A percentile compares a stretch with the other conserved stretches of the same genome.
Evolutionary conservation across 2,888 invertebrate genomes (phyloP).

Genomic region (Microdon myrmicae): DNA sequence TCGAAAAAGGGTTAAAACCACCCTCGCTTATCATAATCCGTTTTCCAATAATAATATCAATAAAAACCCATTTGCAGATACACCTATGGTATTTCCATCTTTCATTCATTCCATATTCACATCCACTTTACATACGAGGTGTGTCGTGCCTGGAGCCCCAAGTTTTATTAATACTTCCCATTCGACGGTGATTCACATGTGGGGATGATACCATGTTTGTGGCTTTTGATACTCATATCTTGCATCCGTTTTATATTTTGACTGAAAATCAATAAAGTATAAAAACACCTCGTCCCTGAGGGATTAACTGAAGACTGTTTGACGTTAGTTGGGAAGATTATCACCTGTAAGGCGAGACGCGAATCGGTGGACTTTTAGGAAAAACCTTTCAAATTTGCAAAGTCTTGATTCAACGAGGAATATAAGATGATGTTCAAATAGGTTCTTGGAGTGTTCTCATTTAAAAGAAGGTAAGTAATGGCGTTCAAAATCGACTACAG

Average conservation of each 20-base stretch:
- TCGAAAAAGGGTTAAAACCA: neutral
- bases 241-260: constrained; percentile 2
- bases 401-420: constrained; percentile 55
- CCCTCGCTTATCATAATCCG: constrained; percentile 17
- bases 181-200: constrained; percentile 22
- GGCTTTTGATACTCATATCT: constrained; percentile 17
- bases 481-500: no score
- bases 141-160: no score
- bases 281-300: constrained; percentile 18
- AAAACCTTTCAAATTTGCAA: constrained; percentile 54
- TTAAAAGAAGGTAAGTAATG: no score
- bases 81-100: no score
- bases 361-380: constrained; percentile 2
- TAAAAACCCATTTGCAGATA: no score
- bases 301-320: constrained; percentile 38
- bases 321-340: constrained; percentile 32
- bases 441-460: no score
- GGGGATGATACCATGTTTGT: constrained; percentile 29
- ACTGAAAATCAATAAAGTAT: constrained; percentile 35
- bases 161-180: constrained; percentile 44
- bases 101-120: no score
- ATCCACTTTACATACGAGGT: no score
- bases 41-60: constrained; percentile 4
- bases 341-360: constrained; percentile 20
- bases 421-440: constrained; percentile 42